A percentile compares a stretch with the other conserved stretches of the same genome.
phyloP scores from a whole-genome alignment of 92 coral and sea anemone species.

The Pocillopora grandis region DNA sequence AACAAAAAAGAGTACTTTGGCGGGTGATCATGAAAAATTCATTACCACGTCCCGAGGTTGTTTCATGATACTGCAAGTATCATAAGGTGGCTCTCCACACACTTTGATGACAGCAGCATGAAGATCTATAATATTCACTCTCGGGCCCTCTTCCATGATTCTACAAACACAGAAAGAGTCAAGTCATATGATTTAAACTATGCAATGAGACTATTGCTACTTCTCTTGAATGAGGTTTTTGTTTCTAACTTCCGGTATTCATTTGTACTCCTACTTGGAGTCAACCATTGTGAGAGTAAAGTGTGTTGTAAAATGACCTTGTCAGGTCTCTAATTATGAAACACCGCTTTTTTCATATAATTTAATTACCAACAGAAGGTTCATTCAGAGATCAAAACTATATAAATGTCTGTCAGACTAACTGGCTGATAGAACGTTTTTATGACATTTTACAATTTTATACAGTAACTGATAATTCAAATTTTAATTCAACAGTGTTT shows the following conservation, averaged over 20 bases:
- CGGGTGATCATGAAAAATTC: background rate
- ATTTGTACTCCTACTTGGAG: background rate
- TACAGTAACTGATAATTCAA: too few species aligned
- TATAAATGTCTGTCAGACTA: too few species aligned
- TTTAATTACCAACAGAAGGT: too few species aligned
- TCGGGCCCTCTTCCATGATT: slow-evolving; percentile 57
- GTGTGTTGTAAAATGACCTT: background rate
- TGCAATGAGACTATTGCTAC: too few species aligned
- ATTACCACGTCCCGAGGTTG: slow-evolving; percentile 81
- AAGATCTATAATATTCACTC: slow-evolving; percentile 63
- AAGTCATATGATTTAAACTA: too few species aligned
- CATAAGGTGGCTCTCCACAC: slow-evolving; percentile 80
- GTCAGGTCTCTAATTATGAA: too few species aligned
- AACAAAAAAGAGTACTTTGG: background rate
- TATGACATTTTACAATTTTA: too few species aligned
- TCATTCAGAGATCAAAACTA: too few species aligned
- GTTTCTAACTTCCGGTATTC: too few species aligned
- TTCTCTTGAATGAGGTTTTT: background rate
- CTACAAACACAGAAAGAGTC: slow-evolving; percentile 25
- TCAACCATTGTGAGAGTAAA: background rate
- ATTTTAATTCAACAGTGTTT: too few species aligned
- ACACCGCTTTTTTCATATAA: too few species aligned
- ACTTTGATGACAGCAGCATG: slow-evolving; percentile 47
- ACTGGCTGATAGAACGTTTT: too few species aligned
- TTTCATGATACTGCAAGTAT: slow-evolving; percentile 67